phyloP scores from a whole-genome alignment of 2,113 vertebrate genomes.

The Tringa solitaria region DNA sequence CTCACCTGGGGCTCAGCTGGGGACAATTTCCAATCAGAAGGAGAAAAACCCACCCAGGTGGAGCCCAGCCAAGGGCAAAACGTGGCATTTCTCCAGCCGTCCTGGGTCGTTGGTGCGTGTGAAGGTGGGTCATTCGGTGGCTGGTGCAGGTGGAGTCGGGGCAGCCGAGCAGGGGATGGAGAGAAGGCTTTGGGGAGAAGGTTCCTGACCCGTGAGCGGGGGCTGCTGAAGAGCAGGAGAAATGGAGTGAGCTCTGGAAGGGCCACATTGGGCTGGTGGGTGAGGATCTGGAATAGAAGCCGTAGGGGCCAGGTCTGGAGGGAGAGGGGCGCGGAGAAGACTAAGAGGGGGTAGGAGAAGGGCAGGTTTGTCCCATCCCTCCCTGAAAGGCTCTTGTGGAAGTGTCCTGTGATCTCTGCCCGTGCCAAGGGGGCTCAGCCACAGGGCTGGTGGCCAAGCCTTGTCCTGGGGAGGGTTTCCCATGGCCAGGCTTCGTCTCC shows the following conservation, averaged over 20 bases:
- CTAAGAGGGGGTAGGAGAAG: background rate
- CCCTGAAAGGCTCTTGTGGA: background rate
- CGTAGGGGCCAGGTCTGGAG: background rate
- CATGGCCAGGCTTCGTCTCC: background rate
- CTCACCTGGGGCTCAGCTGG: too few species aligned
- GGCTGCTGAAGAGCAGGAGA: background rate
- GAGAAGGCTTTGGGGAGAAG: background rate
- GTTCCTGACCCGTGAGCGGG: background rate
- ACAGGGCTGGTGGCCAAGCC: background rate
- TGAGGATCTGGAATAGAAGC: background rate
- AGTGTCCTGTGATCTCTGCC: background rate
- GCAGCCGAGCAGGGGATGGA: background rate
- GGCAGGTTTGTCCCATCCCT: too few species aligned
- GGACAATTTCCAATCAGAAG: background rate
- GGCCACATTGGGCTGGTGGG: background rate
- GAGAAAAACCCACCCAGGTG: too few species aligned
- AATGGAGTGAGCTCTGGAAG: background rate
- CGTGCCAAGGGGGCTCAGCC: fast-evolving
- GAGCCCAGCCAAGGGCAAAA: background rate
- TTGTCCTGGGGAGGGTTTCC: background rate
- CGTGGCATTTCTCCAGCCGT: background rate
- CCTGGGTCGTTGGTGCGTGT: too few species aligned
- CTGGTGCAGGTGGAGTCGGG: background rate
- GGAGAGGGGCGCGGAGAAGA: background rate
- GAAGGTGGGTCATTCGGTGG: fast-evolving